Evolutionary conservation across 2,888 invertebrate species (phyloP), one percentile per base, ranked within the genome.

Genomic region (Metellina segmentata): DNA sequence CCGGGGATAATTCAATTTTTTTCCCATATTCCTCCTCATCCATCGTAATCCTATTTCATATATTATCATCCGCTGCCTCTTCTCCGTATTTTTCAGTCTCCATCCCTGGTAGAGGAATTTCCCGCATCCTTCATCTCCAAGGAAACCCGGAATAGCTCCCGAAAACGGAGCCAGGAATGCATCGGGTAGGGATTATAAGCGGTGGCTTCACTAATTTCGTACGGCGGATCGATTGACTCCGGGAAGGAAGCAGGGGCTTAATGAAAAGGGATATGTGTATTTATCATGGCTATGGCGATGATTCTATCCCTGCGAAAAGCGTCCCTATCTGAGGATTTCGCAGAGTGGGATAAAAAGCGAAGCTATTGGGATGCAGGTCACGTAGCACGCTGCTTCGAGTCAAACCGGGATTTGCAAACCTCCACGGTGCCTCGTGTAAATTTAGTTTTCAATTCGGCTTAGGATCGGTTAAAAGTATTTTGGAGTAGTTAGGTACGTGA

Each of bases 201-300:
- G 71, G 53, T 61, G 85, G 61, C 79, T 61, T 72, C 72, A 79
- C 79, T 87, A 79, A 87, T 87, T 87, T 87, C 34, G 79, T 71
- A 70, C 48, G 20, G n/a, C n/a, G 52, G 71, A 87, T 87, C 72
- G 87, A 87, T 87, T 13, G 48, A 71, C 19, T 75, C 48, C 69
- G 49, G 13, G 71, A 51, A 20, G 85, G 13, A 71, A 52, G 49
- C 78, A 34, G 5, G 61, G 61, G 49, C 19, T 81, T 81, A 81
- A 81, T 81, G 81, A 81, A 49, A 49, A 34, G n/a, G 81, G 71
- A 71, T 79, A 79, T 79, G 69, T 79, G 79, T 79, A 79, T 69
- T 79, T 79, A 79, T 79, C 79, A 79, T 79, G 77, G 34, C 19
- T n/a, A 77, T 77, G 52, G n/a, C 77, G 19, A 77, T n/a, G 19